Evolutionary conservation across 2,113 vertebrate species (phyloP).

Genomic region (Sinocyclocheilus maitianheensis): DNA sequence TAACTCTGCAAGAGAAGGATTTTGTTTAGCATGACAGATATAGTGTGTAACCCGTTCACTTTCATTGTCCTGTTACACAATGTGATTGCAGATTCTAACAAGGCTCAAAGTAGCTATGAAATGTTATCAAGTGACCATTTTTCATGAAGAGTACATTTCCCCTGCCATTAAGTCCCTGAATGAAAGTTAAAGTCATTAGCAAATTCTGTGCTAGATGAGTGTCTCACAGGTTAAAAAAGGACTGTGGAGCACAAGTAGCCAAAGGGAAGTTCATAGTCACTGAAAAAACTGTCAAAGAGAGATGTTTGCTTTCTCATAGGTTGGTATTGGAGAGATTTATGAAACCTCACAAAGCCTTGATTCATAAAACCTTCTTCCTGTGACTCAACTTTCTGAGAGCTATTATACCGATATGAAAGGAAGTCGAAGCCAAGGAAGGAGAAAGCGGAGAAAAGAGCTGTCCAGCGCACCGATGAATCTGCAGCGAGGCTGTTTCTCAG

Average conservation of each 20-base stretch:
- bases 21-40: conserved; percentile 3
- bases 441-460: conserved; percentile 55
- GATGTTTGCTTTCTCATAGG: conserved; percentile 26
- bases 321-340: conserved; percentile 24
- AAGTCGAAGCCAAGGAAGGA: conserved; percentile 52
- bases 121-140: conserved; percentile 31
- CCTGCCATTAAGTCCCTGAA: conserved; percentile 35
- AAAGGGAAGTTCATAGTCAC: conserved; percentile 31
- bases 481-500: conserved; percentile 25
- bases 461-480: conserved; percentile 33
- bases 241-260: neutral
- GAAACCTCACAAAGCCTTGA: conserved; percentile 27
- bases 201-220: conserved; percentile 33
- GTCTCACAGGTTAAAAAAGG: conserved; percentile 20
- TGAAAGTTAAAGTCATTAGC: conserved; percentile 52
- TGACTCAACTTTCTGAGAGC: conserved; percentile 36
- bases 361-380: conserved; percentile 40
- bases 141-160: conserved; percentile 30
- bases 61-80: neutral
- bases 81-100: conserved; percentile 21
- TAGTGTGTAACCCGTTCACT: neutral
- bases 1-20: neutral
- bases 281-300: conserved; percentile 13
- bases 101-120: neutral
- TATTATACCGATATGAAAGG: conserved; percentile 45